Evolutionary conservation across 2,888 invertebrate species (phyloP).

Genomic region (Meliscaeva auricollis): DNA sequence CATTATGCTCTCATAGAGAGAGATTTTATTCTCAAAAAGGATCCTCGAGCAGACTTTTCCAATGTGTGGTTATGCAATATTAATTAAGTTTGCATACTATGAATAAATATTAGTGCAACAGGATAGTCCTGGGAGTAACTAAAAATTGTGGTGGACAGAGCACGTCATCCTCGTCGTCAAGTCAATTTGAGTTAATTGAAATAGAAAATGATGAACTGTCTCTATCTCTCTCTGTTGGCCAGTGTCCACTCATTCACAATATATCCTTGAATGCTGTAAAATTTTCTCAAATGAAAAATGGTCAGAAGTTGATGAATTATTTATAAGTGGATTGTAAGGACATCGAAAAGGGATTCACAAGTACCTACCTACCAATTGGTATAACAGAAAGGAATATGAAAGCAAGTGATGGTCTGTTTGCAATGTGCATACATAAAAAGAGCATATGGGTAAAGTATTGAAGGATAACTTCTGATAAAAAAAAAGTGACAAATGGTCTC

Average conservation of each 20-base stretch:
- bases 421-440: no score
- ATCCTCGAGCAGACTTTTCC: background rate
- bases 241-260: background rate
- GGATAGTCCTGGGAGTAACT: background rate
- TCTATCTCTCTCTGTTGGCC: background rate
- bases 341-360: background rate
- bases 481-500: background rate
- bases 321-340: background rate
- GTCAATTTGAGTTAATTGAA: constrained; percentile 3
- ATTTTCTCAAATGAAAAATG: background rate
- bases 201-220: background rate
- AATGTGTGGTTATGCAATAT: constrained; percentile 38
- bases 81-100: constrained; percentile 37
- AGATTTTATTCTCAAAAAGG: background rate
- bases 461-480: background rate
- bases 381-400: background rate
- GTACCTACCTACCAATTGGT: background rate
- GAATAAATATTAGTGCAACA: constrained; percentile 9
- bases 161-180: background rate
- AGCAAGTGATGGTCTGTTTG: background rate
- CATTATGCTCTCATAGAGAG: background rate
- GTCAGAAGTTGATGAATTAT: constrained; percentile 3
- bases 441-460: background rate
- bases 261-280: background rate
- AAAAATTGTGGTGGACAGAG: background rate